A percentile compares a stretch with the other conserved stretches of the same genome.
phyloP scores from a whole-genome alignment of 2,797 vertebrate genomes.

The Sylvilagus floridanus region DNA sequence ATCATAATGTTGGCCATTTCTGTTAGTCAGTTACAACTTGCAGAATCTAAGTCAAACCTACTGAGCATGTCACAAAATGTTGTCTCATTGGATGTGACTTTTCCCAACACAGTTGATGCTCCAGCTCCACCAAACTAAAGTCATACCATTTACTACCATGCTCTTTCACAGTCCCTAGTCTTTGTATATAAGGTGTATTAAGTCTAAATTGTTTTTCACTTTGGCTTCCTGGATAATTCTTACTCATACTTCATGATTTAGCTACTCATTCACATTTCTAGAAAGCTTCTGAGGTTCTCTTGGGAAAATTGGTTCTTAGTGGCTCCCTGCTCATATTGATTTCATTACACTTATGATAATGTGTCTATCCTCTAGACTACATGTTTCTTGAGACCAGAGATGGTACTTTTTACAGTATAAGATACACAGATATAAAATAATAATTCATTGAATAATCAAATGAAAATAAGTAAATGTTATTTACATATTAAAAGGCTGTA shows the following conservation, averaged over 20 bases:
- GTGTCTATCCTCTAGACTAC: background rate
- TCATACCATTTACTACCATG: background rate
- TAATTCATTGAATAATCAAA: constrained; percentile 2
- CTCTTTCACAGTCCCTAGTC: background rate
- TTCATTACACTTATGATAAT: background rate
- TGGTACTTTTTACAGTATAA: background rate
- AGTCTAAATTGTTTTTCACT: background rate
- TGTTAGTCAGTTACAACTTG: background rate
- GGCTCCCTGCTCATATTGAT: background rate
- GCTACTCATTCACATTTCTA: background rate
- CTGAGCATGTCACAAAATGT: background rate
- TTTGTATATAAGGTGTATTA: background rate
- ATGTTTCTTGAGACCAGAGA: background rate
- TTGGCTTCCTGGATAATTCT: background rate
- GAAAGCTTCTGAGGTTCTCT: background rate
- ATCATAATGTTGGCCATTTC: background rate
- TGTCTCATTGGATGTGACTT: background rate
- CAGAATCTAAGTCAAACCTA: background rate
- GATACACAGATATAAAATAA: constrained; percentile 3
- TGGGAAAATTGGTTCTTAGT: background rate
- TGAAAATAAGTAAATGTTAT: background rate
- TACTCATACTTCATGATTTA: background rate
- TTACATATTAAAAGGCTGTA: background rate
- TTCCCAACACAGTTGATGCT: background rate
- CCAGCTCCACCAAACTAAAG: background rate